These are phyloP conservation scores for Xiphorhynchus elegans DNA, from an alignment of 2,113 vertebrate genomes.

Conservation along the genomic window DNA sequence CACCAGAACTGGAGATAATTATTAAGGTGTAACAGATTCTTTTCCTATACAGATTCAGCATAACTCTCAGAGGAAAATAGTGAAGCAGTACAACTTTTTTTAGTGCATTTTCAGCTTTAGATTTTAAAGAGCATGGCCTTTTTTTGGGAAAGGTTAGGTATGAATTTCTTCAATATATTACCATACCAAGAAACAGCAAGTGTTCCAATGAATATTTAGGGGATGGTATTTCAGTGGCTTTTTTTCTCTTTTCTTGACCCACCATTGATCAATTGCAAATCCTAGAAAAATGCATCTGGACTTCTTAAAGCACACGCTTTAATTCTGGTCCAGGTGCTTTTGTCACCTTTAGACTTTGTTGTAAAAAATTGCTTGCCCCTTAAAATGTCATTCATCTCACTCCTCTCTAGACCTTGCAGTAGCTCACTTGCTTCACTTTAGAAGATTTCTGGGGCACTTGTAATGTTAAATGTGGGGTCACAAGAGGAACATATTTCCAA, in stretches of 20 bases:
- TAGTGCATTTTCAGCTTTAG: neutral
- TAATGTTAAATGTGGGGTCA: neutral
- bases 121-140: constrained; percentile 38
- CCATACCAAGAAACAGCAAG: constrained; percentile 9
- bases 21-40: neutral
- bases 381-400: neutral
- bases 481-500: neutral
- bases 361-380: neutral
- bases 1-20: neutral
- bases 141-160: constrained; percentile 27
- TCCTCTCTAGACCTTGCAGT: neutral
- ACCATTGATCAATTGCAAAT: neutral
- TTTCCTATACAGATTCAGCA: neutral
- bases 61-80: neutral
- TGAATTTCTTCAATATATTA: constrained; percentile 36
- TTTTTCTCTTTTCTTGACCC: neutral
- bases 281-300: neutral
- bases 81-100: neutral
- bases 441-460: neutral
- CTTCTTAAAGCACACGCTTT: neutral
- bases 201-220: constrained; percentile 47
- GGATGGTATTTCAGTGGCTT: constrained; percentile 25
- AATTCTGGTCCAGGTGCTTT: neutral
- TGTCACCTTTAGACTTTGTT: neutral
- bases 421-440: neutral